Evolutionary conservation across 2,113 vertebrate genomes (phyloP), one percentile per base, ranked within the genome.

Genomic region (Bubalus kerabau): DNA sequence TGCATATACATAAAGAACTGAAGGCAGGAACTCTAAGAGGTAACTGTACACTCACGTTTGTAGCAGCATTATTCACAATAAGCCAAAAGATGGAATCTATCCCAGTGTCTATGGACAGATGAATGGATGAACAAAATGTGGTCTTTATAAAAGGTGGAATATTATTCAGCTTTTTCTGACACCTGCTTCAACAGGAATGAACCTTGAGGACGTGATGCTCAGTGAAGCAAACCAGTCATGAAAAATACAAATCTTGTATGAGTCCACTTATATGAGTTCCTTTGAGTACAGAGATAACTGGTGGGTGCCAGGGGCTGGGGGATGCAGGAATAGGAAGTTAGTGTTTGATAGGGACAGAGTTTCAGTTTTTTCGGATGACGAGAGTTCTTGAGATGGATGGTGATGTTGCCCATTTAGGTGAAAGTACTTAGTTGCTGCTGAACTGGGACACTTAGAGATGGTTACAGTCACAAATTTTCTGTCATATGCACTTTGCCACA

Each of bases 131-230:
- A 57, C 36, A 36, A 7, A 85, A 6, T 43, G 8, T 23, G 36
- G 21, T 32, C 11, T 30, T 2, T 23, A 43, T 8, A n/a, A 3
- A 15, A 1, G 1, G 3, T 56, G 21, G 56, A 7, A 50, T 50
- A 36, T 52, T 7, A 36, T 16, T 91, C 24, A 56, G 24, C 21
- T 56, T 40, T 43, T 0, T 36, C 64, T 62, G n/a, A 56, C 12
- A 30, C 3, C 2, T 10, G 24, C 23, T 59, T 9, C 56, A 48
- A 2, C 5, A 14, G 10, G 56, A 14, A 5, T 30, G 88, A 76
- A 6, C 21, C 14, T 32, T 50, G 50, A 71, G 23, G 64, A 56
- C 64, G 9, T 46, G 10, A 13, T 48, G 64, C 82, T 52, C 6
- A 57, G 36, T 82, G 78, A 82, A 57, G 11, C 15, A 74, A 67